Evolutionary conservation across 2,888 invertebrate species (phyloP), one percentile per base, ranked within the genome.

Genomic region (Oscheius sp.): DNA sequence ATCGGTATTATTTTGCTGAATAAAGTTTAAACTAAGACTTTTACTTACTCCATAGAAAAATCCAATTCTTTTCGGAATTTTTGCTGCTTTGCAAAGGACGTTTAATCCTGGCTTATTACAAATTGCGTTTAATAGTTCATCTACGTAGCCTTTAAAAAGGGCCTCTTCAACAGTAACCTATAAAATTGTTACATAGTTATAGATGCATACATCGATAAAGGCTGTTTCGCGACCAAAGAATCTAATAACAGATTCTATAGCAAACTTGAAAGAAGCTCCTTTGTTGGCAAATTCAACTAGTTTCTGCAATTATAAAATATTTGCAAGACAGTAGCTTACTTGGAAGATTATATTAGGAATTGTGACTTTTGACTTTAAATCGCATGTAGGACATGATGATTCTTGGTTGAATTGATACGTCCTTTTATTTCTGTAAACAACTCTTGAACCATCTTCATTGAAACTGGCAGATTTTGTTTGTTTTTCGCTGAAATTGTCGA

Each of bases 331-430:
- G 25, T 0, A 42, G 27, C 39, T 8, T 8, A 82, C 83, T 76
- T 84, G 85, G 72, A 84, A 84, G 10, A 86, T 69, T 12, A 85
- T 58, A 45, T 81, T 85, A 17, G 85, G 85, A 15, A 85, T 78
- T 27, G 76, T 77, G 46, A 85, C 78, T 52, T 70, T 74, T 23
- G 70, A 71, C 12, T 68, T 57, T 23, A 86, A 72, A 27, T 34
- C 17, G 71, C 85, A 85, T 1, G 61, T 63, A 0, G 69, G 3
- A 39, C 85, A 85, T 0, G 84, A 84, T 6, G 71, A 57, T 3
- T 67, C 69, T 33, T 52, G 53, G 53, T 76, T 80, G 78, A 80
- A 85, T 64, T 67, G 72, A 69, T 84, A 86, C 0, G 50, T 17
- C 25, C 75, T 72, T 10, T 73, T 71, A 72, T 85, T 84, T 34